These are phyloP conservation scores for Scarus forsteni DNA, from an alignment of 2,797 vertebrate species.

Conservation along the genomic window DNA sequence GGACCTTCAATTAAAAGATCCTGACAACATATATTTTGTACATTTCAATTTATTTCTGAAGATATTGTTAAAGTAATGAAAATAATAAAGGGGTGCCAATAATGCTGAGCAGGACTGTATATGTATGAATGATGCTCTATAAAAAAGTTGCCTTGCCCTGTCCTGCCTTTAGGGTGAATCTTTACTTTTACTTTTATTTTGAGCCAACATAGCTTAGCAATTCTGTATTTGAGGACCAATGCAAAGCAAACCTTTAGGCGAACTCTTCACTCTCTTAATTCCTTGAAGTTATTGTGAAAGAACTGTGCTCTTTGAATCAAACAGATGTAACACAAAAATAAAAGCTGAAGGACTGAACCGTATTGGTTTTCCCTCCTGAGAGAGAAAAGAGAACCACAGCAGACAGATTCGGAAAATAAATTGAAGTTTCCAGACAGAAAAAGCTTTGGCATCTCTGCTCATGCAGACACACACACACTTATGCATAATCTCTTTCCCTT, in stretches of 20 bases:
- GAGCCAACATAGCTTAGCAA: neutral
- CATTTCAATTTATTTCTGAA: too few relatives aligned
- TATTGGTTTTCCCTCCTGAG: constrained; percentile 16
- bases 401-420: constrained; percentile 34
- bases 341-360: neutral
- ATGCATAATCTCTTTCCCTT: constrained; percentile 22
- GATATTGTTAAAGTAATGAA: too few relatives aligned
- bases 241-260: neutral
- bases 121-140: too few relatives aligned
- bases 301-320: constrained; percentile 3
- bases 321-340: constrained; percentile 14
- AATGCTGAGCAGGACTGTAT: too few relatives aligned
- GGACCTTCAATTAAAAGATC: too few relatives aligned
- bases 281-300: neutral
- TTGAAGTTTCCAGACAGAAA: constrained; percentile 18
- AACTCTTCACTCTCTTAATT: neutral
- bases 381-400: constrained; percentile 3
- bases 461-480: constrained; percentile 10
- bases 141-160: too few relatives aligned
- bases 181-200: too few relatives aligned
- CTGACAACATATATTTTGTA: too few relatives aligned
- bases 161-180: too few relatives aligned
- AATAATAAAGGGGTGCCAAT: too few relatives aligned
- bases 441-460: constrained; percentile 1
- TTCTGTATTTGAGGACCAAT: constrained; percentile 1